Percentiles rank a stretch among this genome's conserved stretches.
Evolutionary conservation across 2,113 vertebrate species (phyloP).

Genomic region (Cyanoliseus patagonus): DNA sequence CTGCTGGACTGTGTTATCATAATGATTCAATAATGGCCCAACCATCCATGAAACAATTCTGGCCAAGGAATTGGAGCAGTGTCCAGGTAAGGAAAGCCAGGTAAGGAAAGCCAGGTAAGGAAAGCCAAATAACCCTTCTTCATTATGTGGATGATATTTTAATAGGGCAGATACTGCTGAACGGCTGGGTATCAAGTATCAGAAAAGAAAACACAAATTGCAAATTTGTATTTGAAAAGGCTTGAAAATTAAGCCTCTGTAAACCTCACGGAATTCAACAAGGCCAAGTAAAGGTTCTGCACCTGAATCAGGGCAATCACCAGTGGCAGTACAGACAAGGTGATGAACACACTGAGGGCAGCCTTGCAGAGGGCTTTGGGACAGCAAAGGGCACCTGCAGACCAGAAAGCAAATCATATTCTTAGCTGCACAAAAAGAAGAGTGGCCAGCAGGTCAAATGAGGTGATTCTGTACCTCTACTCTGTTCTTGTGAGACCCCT

Average conservation of each 20-base stretch:
- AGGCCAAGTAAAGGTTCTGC: neutral
- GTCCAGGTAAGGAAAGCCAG: neutral
- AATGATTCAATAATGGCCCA: neutral
- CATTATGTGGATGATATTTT: neutral
- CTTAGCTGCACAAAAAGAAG: neutral
- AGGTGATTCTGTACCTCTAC: neutral
- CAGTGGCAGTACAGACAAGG: neutral
- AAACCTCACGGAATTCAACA: neutral
- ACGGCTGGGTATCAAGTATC: neutral
- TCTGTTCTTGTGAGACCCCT: neutral
- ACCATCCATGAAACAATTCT: neutral
- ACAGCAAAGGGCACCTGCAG: neutral
- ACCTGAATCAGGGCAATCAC: neutral
- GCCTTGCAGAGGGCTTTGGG: neutral
- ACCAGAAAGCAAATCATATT: neutral
- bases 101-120: neutral
- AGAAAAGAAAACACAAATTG: neutral
- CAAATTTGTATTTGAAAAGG: neutral
- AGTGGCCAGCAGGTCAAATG: neutral
- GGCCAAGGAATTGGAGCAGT: neutral
- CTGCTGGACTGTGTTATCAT: neutral
- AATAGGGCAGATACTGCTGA: neutral
- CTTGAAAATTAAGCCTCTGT: neutral
- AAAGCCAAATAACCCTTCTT: neutral
- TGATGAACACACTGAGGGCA: neutral